A percentile compares a stretch with the other conserved stretches of the same genome.
Conservation (phyloP, 2,113 vertebrate genomes). For the Andinoacara biseriatus region DNA sequence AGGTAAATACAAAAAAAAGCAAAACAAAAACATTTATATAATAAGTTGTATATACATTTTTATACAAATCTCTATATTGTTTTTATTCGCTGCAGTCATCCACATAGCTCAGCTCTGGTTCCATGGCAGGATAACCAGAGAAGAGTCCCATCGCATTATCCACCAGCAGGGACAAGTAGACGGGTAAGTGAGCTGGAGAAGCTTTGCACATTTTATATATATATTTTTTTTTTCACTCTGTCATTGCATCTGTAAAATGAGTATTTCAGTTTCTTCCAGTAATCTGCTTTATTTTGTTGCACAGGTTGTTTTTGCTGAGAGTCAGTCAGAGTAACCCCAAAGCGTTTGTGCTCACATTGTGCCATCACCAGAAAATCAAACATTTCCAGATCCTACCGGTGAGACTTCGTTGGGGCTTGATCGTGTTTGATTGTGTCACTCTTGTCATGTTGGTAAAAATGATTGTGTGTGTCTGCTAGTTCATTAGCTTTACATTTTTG, state of each 20-base stretch:
- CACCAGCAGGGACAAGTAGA: slow-evolving; percentile 97
- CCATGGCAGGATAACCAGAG: slow-evolving; percentile 93
- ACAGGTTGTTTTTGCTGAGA: slow-evolving; percentile 93
- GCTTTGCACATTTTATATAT: not conserved
- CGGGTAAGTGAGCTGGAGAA: slow-evolving; percentile 81
- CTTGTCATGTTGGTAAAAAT: not conserved
- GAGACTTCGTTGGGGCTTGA: not conserved
- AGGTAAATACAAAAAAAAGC: slow-evolving; percentile 75
- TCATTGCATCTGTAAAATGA: not conserved
- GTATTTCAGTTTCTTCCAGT: not conserved
- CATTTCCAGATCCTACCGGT: slow-evolving; percentile 99
- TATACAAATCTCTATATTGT: not conserved
- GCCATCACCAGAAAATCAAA: slow-evolving; percentile 99
- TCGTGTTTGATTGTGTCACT: not conserved
- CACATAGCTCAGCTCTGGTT: slow-evolving; percentile 98
- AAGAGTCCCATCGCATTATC: slow-evolving; percentile 94
- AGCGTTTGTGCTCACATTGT: slow-evolving; percentile 97
- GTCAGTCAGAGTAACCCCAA: slow-evolving; percentile 99
- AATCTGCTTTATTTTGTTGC: not conserved
- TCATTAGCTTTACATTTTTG: not conserved
- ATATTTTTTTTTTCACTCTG: not conserved
- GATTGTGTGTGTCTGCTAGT: not conserved
- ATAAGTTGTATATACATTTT: accelerated
- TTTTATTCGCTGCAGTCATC: slow-evolving; percentile 83
- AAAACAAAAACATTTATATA: not conserved